A percentile compares a stretch with the other conserved stretches of the same genome.
These are phyloP conservation scores for Scrobipalpa costella DNA, from an alignment of 2,888 invertebrate species.

Conservation along the genomic window DNA sequence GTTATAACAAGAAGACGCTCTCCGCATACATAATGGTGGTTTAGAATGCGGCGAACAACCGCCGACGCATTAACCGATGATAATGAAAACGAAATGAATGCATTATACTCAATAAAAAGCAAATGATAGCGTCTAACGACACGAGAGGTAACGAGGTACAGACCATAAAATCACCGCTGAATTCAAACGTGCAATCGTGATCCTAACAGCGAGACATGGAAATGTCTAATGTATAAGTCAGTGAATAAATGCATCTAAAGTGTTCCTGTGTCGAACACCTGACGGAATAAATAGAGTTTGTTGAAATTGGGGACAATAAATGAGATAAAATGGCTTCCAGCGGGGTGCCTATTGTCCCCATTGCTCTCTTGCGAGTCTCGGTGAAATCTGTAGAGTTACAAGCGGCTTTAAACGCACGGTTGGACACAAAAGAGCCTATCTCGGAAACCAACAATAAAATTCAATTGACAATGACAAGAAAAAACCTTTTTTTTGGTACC, in stretches of 20 bases:
- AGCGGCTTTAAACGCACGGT: slow-evolving; percentile 77
- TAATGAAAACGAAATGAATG: slow-evolving; percentile 64
- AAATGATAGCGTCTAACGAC: slow-evolving; percentile 34
- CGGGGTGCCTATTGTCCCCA: slow-evolving; percentile 69
- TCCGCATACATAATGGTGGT: slow-evolving; percentile 62
- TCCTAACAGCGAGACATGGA: slow-evolving; percentile 37
- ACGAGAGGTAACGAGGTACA: slow-evolving; percentile 23
- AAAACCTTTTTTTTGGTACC: slow-evolving; percentile 63
- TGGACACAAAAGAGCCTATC: slow-evolving; percentile 76
- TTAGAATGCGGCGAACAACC: slow-evolving; percentile 54
- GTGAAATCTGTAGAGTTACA: slow-evolving; percentile 58
- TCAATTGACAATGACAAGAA: slow-evolving; percentile 76
- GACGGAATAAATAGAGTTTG: slow-evolving; percentile 57
- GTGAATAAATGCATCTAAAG: slow-evolving; percentile 57
- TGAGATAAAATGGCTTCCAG: slow-evolving; percentile 69
- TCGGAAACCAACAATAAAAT: slow-evolving; percentile 79
- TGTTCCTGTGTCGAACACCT: slow-evolving; percentile 66
- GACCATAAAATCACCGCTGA: not conserved
- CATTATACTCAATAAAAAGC: slow-evolving; percentile 39
- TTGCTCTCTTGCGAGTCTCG: slow-evolving; percentile 66
- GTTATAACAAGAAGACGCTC: slow-evolving; percentile 65
- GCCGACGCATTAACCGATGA: slow-evolving; percentile 53
- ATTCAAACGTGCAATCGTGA: slow-evolving; percentile 7
- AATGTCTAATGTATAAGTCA: slow-evolving; percentile 35
- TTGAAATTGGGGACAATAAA: slow-evolving; percentile 64